Conservation (phyloP, 2,113 vertebrate genomes). For the Monarcha castaneiventris region DNA sequence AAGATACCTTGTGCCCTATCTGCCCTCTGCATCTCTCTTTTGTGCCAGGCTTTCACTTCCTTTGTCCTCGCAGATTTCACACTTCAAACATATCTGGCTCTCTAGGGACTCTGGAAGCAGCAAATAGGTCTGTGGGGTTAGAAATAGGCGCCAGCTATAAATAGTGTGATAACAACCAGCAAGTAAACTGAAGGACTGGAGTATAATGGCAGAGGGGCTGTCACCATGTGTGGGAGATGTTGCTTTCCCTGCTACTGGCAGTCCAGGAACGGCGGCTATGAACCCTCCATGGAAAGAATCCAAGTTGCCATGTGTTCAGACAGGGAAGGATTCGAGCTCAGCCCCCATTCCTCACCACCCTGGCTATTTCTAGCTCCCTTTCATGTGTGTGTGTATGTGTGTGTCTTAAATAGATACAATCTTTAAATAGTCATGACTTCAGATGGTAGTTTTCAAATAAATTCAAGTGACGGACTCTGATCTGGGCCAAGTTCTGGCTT, state of each 20-base stretch:
- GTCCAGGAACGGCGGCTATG: neutral
- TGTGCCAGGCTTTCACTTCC: neutral
- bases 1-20: neutral
- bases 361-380: neutral
- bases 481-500: neutral
- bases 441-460: neutral
- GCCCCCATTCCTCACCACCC: neutral
- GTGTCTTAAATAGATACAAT: neutral
- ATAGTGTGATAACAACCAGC: neutral
- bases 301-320: neutral
- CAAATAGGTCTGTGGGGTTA: neutral
- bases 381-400: neutral
- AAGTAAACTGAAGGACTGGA: neutral
- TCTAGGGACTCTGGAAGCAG: neutral
- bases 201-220: neutral
- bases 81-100: neutral
- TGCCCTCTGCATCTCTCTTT: neutral
- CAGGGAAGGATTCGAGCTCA: neutral
- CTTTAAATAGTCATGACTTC: slow-evolving; percentile 26
- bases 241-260: neutral
- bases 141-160: neutral
- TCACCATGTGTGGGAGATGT: neutral
- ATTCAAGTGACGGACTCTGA: neutral
- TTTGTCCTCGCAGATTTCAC: neutral
- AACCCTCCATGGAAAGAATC: neutral